Base-by-base conservation (phyloP, 2,797 vertebrate genomes). In the Cetoscarus ocellatus region DNA sequence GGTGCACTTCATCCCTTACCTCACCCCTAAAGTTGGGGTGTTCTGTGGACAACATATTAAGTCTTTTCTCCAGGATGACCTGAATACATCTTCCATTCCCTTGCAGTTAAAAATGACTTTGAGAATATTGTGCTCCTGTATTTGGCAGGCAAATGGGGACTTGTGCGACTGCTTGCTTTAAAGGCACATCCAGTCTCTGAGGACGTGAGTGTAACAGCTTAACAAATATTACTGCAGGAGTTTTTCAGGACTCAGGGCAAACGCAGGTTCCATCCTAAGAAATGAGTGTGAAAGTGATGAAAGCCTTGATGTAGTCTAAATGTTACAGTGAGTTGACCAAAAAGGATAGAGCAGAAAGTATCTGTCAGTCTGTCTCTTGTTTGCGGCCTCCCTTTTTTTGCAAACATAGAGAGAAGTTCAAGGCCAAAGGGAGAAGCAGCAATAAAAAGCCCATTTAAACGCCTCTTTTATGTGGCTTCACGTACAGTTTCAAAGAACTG, bases 111-210 rank as follows among this genome's bases (percentile, higher is more conserved):
- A 84, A 76, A 75, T 69, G 3, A 67, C 68, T 59, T 43, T 48
- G 45, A 35, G 60, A 68, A 75, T 58, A 64, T 43, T 45, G 66
- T 43, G 19, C 71, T 70, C 50, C 15, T 4, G 36, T 14, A 50
- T 47, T 75, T 75, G 73, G 81, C 76, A 81, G 73, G 63, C 70
- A 77, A 70, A 78, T 7, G 19, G 56, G 61, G 62, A 79, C 62
- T 75, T 85, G 75, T 66, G 44, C 10, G 9, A 68, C 39, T 63
- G 77, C 72, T 72, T 59, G 77, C 78, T 85, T 83, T 59, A 65
- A 82, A 60, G 50, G 61, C 62, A 81, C 71, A 83, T 80, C 67
- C 54, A 76, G 71, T 66, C 77, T 86, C 72, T n/a, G 68, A 78
- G 79, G 76, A 77, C 75, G 76, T 68, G 72, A 76, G 57, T 66